These are phyloP conservation scores for Amazona finschi DNA, from an alignment of 2,797 vertebrate genomes.

Conservation along the genomic window DNA sequence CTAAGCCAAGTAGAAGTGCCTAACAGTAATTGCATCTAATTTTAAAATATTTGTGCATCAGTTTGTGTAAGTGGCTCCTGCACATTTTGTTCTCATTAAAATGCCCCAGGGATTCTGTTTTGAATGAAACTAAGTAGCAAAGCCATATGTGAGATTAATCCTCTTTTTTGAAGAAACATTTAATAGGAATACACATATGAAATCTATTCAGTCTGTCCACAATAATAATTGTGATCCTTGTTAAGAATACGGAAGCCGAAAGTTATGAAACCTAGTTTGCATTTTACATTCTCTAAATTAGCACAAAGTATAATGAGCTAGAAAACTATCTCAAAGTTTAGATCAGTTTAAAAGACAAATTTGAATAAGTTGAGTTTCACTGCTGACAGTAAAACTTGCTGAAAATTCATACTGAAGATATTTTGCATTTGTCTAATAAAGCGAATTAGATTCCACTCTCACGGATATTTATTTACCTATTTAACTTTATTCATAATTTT, in stretches of 20 bases:
- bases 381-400: not conserved
- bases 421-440: not conserved
- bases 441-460: not conserved
- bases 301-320: not conserved
- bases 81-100: constrained; percentile 55
- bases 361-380: not conserved
- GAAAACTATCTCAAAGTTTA: constrained; percentile 33
- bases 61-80: constrained; percentile 4
- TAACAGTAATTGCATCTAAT: constrained; percentile 49
- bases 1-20: not conserved
- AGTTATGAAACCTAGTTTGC: not conserved
- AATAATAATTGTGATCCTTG: constrained; percentile 28
- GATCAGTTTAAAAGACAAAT: constrained; percentile 31
- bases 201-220: not conserved
- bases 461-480: not conserved
- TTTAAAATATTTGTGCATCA: constrained; percentile 56
- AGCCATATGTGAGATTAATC: constrained; percentile 36
- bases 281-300: constrained; percentile 52
- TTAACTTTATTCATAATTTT: not conserved
- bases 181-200: constrained; percentile 16
- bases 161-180: constrained; percentile 27
- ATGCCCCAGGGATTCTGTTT: not conserved
- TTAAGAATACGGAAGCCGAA: constrained; percentile 50
- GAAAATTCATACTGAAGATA: not conserved
- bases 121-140: constrained; percentile 61